These are phyloP conservation scores for Augiades crinisus DNA, from an alignment of 2,888 invertebrate genomes.

Conservation along the genomic window DNA sequence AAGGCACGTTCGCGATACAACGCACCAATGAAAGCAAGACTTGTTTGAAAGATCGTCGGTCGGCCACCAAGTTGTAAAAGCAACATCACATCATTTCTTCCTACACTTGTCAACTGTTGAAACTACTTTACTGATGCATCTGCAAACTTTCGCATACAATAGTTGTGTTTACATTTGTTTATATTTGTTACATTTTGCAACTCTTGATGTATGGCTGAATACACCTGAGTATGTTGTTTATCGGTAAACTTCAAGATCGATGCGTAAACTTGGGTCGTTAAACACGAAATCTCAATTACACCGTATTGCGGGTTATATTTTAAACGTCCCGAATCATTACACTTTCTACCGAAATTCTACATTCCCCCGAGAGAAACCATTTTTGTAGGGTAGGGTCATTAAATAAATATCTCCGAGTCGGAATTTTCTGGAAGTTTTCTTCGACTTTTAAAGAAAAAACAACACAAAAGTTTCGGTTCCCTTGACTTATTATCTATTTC, in stretches of 20 bases:
- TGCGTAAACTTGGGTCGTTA: neutral
- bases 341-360: constrained; percentile 9
- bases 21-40: constrained; percentile 62
- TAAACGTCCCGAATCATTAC: constrained; percentile 8
- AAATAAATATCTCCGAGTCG: constrained; percentile 50
- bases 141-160: neutral
- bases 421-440: constrained; percentile 45
- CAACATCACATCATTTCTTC: constrained; percentile 50
- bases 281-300: neutral
- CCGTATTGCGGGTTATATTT: neutral
- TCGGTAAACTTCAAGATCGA: neutral
- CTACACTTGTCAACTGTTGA: constrained; percentile 6
- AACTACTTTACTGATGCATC: neutral
- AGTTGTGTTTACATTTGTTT: neutral
- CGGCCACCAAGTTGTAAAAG: constrained; percentile 45
- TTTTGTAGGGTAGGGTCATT: constrained; percentile 44
- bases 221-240: too few species aligned
- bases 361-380: constrained; percentile 18
- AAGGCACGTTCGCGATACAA: constrained; percentile 52
- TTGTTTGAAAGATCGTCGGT: constrained; percentile 42
- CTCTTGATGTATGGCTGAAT: neutral
- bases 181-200: neutral
- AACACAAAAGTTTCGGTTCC: constrained; percentile 37
- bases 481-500: constrained; percentile 34
- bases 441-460: constrained; percentile 40